These are phyloP conservation scores for Gymnorhina tibicen DNA, from an alignment of 2,113 vertebrate species.

Conservation along the genomic window DNA sequence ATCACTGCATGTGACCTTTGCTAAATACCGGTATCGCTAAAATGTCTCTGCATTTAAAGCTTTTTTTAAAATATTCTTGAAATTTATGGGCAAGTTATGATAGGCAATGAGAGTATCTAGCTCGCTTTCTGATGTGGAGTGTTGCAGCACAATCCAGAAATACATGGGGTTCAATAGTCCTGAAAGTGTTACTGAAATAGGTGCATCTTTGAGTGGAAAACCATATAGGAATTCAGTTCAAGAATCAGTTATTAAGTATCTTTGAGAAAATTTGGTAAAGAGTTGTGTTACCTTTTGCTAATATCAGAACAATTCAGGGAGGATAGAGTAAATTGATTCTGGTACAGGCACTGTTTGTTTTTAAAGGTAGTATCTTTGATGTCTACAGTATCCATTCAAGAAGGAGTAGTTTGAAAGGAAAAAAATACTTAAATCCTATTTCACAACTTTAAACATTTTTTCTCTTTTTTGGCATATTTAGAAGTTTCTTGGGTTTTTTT, in stretches of 20 bases:
- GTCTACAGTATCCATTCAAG: background rate
- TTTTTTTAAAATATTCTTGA: no score
- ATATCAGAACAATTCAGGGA: background rate
- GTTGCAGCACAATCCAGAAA: background rate
- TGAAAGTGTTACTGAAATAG: background rate
- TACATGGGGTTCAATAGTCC: background rate
- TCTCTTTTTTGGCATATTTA: background rate
- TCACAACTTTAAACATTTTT: background rate
- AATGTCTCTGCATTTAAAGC: no score
- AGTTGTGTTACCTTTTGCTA: background rate
- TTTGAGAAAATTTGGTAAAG: background rate
- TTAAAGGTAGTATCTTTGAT: background rate
- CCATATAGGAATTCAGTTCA: background rate
- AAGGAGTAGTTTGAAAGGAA: background rate
- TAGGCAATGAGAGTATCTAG: background rate
- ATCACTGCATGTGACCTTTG: background rate
- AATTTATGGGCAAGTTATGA: background rate
- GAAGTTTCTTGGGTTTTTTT: background rate
- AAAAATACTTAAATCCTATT: background rate
- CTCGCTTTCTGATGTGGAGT: background rate
- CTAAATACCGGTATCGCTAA: background rate
- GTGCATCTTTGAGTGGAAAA: background rate
- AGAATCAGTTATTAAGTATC: background rate
- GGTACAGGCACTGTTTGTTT: background rate
- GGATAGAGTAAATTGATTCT: background rate